These are phyloP conservation scores for Caenorhabditis sulstoni DNA, from an alignment of 2,888 invertebrate species.

Conservation along the genomic window DNA sequence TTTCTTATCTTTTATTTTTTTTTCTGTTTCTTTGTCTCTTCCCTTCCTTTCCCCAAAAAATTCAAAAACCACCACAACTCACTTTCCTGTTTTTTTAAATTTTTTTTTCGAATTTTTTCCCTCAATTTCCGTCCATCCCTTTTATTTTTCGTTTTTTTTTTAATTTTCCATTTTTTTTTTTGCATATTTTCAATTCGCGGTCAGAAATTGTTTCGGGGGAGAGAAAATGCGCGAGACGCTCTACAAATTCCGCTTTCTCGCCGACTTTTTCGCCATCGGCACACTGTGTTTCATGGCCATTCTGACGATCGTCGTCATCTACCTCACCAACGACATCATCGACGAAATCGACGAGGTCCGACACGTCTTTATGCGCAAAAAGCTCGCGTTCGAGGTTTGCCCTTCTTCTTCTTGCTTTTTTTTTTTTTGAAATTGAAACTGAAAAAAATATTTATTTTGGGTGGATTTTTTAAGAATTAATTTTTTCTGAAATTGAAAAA, in stretches of 20 bases:
- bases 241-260: conserved; percentile 46
- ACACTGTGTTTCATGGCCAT: conserved; percentile 48
- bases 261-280: conserved; percentile 52
- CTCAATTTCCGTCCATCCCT: too few relatives aligned
- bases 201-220: too few relatives aligned
- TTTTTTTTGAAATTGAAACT: too few relatives aligned
- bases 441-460: too few relatives aligned
- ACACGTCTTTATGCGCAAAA: conserved; percentile 43
- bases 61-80: too few relatives aligned
- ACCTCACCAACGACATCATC: conserved; percentile 43
- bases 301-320: conserved; percentile 38
- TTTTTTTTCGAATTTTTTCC: not conserved
- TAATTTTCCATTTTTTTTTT: too few relatives aligned
- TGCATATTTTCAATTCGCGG: too few relatives aligned
- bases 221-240: conserved; percentile 20
- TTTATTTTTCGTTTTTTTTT: too few relatives aligned
- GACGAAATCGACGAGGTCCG: conserved; percentile 51
- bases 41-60: not conserved
- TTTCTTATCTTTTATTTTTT: conserved; percentile 13
- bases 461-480: too few relatives aligned
- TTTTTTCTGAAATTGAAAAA: too few relatives aligned
- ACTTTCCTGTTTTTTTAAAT: conserved; percentile 14
- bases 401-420: too few relatives aligned
- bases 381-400: conserved; percentile 36
- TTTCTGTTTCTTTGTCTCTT: conserved; percentile 1